Evolutionary conservation across 2,113 vertebrate species (phyloP).

Genomic region (Elgaria multicarinata): DNA sequence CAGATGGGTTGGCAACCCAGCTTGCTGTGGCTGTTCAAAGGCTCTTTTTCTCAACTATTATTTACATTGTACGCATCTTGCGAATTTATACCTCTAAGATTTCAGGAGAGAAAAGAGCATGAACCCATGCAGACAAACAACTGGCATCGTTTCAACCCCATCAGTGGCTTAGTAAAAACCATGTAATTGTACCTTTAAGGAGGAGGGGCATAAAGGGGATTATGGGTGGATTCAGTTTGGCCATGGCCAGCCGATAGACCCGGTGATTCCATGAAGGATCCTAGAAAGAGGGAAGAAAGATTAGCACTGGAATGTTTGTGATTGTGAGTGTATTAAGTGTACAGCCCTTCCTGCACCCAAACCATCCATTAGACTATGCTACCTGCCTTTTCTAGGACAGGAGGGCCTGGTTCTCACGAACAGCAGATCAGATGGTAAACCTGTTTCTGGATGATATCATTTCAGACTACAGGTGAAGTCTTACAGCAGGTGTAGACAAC

Average conservation of each 20-base stretch:
- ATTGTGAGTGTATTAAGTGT: neutral
- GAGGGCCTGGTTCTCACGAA: neutral
- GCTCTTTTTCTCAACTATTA: neutral
- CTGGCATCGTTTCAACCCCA: neutral
- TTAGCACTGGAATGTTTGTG: neutral
- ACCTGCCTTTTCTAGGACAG: neutral
- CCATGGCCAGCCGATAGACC: constrained; percentile 88
- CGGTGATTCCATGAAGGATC: constrained; percentile 95
- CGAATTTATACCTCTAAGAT: neutral
- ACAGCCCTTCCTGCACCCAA: too few species aligned
- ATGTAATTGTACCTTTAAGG: constrained; percentile 86
- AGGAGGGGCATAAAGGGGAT: constrained; percentile 96
- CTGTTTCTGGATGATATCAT: neutral
- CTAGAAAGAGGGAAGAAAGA: constrained; percentile 62
- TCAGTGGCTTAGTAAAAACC: fast-evolving
- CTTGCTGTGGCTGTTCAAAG: neutral
- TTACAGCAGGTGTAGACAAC: too few species aligned
- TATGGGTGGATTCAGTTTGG: constrained; percentile 91
- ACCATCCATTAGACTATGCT: neutral
- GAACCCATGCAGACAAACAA: neutral
- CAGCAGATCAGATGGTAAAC: neutral
- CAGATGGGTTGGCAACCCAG: neutral
- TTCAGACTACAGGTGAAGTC: neutral
- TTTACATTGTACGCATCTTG: neutral
- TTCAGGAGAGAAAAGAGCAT: neutral